Evolutionary conservation across 2,113 vertebrate genomes (phyloP), one percentile per base, ranked within the genome.

Genomic region (Fregetta grallaria): DNA sequence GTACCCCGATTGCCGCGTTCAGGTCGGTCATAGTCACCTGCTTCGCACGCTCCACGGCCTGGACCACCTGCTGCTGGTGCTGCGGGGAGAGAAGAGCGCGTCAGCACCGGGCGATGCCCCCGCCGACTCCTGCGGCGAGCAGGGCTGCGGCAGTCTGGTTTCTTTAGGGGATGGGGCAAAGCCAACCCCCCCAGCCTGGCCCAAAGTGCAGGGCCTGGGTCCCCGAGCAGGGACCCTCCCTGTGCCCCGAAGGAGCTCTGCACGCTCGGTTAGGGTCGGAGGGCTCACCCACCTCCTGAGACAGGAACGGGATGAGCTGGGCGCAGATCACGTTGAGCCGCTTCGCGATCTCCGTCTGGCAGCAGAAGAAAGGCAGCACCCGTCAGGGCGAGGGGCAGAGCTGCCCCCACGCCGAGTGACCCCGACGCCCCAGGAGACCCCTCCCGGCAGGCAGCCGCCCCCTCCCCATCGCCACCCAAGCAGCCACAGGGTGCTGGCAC

Each of bases 221-320:
- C 15, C 38, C 47, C 1, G 0, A 30, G 71, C 40, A 30, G 40
- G 63, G 40, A n/a, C 2, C 4, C 10, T 13, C 63, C 58, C 65
- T 4, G 56, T 6, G 26, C 38, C n/a, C 67, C 38, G 3, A 3
- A 56, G 86, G 63, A 85, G 84, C 79, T 53, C 53, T n/a, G 49
- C 36, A 9, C 2, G 3, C 20, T 55, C 0, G 1, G 25, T 5
- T 8, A 3, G 53, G 32, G 25, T 27, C 42, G 3, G 2, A 36
- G 49, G 65, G 66, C n/a, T 79, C 61, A 95, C 97, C 94, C 94
- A 99, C 99, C 99, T 99, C 99, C 98, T 99, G 99, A 89, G 99
- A 99, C 95, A 99, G 98, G 98, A 99, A 99, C n/a, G 99, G 99
- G 98, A 99, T 99, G 98, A 99, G 98, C 97, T 99, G 99, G 85